Evolutionary conservation across 2,888 invertebrate species (phyloP), one percentile per base, ranked within the genome.

Genomic region (Panzeria rudis): DNA sequence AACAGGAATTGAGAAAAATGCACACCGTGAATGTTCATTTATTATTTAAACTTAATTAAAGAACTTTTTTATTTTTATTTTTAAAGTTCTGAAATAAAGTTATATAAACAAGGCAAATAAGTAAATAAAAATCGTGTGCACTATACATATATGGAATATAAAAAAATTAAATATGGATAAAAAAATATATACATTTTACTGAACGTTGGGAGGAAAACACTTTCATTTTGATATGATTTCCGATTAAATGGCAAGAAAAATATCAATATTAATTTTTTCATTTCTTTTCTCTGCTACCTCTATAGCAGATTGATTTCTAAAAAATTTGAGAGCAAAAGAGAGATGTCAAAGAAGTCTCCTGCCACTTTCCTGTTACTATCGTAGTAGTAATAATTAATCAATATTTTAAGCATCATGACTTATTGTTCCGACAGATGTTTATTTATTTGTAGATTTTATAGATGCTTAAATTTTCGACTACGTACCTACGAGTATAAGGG

Each of bases 1-100:
- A 85, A 85, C 85, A 85, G 85, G 82, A 78, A 66, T 66, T 59
- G 59, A 82, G 85, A 71, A 85, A 79, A 78, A n/a, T 75, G 8
- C 17, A 75, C 64, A 71, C 32, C 20, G 41, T 29, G 7, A 32
- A 41, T 52, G 41, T 71, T 44, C 41, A 59, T 61, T 56, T 69
- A 13, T 25, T 25, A 50, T 73, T n/a, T 25, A 79, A 59, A 54
- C 17, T 41, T 8, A 64, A 79, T 11, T 50, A 72, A 35, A 47
- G 17, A 64, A 44, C 41, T 25, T 47, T 59, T 23, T 35, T 54
- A 17, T 72, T 47, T 23, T 73, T 56, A 20, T 15, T 35, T 6
- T n/a, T 20, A 44, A 23, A 17, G 44, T 59, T 56, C 44, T 59
- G 8, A 32, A 41, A 56, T n/a, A 72, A 59, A 59, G n/a, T 15